Conservation (phyloP, 2,113 vertebrate genomes). For the Phrynosoma platyrhinos region DNA sequence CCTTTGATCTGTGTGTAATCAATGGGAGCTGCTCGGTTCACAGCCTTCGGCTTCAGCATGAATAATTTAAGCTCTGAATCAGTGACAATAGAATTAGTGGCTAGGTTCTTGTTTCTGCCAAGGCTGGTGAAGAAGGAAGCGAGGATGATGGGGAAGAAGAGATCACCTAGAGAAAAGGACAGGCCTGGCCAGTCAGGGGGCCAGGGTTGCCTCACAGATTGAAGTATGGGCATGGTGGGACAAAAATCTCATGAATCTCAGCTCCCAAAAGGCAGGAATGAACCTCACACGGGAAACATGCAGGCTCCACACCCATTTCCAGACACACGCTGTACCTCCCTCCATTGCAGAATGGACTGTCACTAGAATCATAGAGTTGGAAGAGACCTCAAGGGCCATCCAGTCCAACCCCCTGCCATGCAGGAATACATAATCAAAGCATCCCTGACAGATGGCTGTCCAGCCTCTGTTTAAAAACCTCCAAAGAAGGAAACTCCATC, state of each 20-base stretch:
- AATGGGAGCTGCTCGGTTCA: neutral
- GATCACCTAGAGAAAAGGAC: neutral
- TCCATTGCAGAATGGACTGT: too few species aligned
- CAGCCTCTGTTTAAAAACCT: too few species aligned
- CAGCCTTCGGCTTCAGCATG: neutral
- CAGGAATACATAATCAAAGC: too few species aligned
- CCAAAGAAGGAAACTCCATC: too few species aligned
- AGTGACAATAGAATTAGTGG: neutral
- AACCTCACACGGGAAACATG: too few species aligned
- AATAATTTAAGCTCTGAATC: slow-evolving; percentile 1
- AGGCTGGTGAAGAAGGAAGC: neutral
- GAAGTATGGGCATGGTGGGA: neutral
- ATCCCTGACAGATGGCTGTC: too few species aligned
- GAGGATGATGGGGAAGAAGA: neutral
- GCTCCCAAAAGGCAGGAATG: neutral
- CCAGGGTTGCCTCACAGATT: neutral
- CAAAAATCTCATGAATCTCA: neutral
- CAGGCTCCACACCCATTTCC: too few species aligned
- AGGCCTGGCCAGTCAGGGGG: neutral
- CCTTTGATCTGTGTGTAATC: slow-evolving; percentile 8
- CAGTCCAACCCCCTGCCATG: too few species aligned
- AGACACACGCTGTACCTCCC: too few species aligned
- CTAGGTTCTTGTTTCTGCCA: neutral
- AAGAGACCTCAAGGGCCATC: too few species aligned
- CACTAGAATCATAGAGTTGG: too few species aligned